Base-by-base conservation (phyloP, 2,113 vertebrate species). In the Chauna torquata region DNA sequence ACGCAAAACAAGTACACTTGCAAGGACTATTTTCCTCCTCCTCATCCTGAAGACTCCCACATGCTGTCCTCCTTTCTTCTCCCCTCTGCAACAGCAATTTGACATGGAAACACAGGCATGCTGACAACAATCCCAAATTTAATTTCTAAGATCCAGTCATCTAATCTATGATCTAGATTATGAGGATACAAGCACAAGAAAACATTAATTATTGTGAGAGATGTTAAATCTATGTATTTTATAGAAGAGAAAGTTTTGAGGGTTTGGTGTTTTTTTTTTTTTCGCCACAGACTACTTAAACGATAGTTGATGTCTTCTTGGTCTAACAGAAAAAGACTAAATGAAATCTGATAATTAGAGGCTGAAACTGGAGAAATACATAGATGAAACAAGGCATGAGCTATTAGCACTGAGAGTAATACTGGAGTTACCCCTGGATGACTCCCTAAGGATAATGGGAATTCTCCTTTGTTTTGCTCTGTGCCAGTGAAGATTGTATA, bases 391-490 rank as follows among this genome's bases (percentile, higher is more conserved):
- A 72, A 78, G 30, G 28, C 4, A 0, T 71, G 47, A 83, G 12
- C 20, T 92, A 12, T 64, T 70, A 86, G 65, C 59, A 62, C 50
- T 75, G 68, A 81, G 34, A 79, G 70, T 64, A 86, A 81, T 38
- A 59, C 15, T 64, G 65, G 34, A 79, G 30, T 57, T 87, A 55
- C 40, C 40, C 16, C 24, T 82, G 44, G 49, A 79, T 91, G 70
- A 69, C 40, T 89, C 58, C 49, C 49, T 72, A 34, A 92, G 81
- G 77, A 89, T 75, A 94, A 82, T n/a, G 28, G n/a, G 50, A 94
- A 94, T 87, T 95, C 66, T 87, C 81, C 45, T 62, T 89, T 89
- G 69, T 84, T 94, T 91, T 92, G 38, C 62, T 93, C 61, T 66
- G 24, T 90, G 49, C 74, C 74, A 79, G 27, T 87, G 72, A 79